These are phyloP conservation scores for Peromyscus melanophrys DNA, from an alignment of 2,797 vertebrate genomes.

Conservation along the genomic window DNA sequence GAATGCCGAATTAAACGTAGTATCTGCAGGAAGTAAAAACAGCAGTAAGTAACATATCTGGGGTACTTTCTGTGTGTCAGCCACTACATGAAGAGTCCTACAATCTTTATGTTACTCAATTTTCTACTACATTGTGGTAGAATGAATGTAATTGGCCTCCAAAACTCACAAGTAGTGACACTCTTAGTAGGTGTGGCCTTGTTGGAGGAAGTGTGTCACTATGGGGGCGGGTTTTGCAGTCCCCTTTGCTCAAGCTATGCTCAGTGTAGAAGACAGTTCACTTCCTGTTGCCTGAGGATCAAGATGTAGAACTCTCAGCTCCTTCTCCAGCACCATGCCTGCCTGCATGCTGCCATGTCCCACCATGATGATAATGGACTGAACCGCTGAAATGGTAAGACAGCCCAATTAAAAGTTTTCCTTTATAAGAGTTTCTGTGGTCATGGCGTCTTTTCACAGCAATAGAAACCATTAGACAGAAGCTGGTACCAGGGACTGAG, in stretches of 20 bases:
- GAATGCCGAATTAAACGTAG: conserved; percentile 11
- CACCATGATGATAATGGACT: not conserved
- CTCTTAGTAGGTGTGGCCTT: not conserved
- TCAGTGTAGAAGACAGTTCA: not conserved
- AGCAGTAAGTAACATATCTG: not conserved
- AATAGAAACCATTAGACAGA: not conserved
- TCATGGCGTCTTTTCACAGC: not conserved
- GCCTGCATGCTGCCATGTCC: not conserved
- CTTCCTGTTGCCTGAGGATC: not conserved
- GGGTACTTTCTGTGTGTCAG: not conserved
- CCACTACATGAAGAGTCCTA: not conserved
- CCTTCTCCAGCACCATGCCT: not conserved
- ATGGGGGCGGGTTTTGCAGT: not conserved
- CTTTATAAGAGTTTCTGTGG: not conserved
- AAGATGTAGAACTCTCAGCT: not conserved
- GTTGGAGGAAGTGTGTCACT: not conserved
- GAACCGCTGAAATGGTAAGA: not conserved
- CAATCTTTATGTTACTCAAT: not conserved
- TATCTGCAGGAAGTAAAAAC: not conserved
- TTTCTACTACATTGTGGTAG: not conserved
- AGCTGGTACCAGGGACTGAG: not conserved
- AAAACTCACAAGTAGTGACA: not conserved
- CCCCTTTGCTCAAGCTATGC: not conserved
- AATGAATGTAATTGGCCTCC: not conserved
- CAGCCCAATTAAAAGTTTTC: not conserved